phyloP scores from a whole-genome alignment of 2,113 vertebrate species.

The Enhydra lutris region DNA sequence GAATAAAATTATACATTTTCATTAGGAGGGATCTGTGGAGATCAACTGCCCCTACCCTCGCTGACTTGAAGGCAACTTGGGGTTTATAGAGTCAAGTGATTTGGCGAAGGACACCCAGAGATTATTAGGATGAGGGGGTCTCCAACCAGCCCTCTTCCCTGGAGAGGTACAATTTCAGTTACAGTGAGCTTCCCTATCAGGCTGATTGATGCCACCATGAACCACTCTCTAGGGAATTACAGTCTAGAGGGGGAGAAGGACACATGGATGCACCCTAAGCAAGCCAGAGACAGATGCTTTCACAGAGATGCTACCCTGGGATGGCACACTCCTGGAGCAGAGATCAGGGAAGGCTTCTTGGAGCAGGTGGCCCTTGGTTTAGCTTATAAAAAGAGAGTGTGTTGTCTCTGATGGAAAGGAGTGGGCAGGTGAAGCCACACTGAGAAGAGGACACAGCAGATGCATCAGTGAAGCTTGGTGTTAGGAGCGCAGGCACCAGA shows the following conservation, averaged over 20 bases:
- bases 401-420: background rate
- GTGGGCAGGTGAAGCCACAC: accelerated
- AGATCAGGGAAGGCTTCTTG: background rate
- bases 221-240: no score
- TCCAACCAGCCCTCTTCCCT: background rate
- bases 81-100: background rate
- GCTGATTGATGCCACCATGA: accelerated
- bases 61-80: background rate
- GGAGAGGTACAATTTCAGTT: no score
- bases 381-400: background rate
- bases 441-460: background rate
- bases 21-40: background rate
- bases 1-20: background rate
- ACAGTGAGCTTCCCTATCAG: background rate
- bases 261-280: accelerated
- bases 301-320: background rate
- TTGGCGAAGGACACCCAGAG: background rate
- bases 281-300: background rate
- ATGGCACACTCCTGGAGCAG: background rate
- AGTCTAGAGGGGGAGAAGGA: background rate
- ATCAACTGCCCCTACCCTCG: background rate
- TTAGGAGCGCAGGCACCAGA: background rate
- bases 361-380: background rate
- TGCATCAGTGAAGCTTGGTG: background rate
- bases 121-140: background rate